A percentile compares a stretch with the other conserved stretches of the same genome.
phyloP scores from a whole-genome alignment of 2,113 vertebrate genomes.

The Propithecus coquereli region DNA sequence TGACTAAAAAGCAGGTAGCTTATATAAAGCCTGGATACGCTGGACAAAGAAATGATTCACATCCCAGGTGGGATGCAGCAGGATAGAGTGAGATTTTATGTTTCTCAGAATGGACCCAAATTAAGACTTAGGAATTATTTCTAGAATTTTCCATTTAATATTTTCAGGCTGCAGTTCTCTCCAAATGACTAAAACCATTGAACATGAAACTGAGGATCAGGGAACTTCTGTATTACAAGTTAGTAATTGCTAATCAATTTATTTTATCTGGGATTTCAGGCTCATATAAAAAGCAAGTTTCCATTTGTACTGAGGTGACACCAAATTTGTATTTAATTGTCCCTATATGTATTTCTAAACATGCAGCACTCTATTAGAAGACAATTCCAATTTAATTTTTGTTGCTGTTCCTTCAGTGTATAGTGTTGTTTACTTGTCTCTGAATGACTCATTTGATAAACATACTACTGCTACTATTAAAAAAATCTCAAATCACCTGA shows the following conservation, averaged over 20 bases:
- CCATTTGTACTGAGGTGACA: not conserved
- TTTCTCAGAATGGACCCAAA: not conserved
- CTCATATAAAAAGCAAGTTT: not conserved
- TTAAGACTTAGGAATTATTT: not conserved
- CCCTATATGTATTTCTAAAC: not conserved
- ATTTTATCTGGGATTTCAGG: not conserved
- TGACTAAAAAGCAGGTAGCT: not conserved
- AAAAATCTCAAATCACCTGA: not conserved
- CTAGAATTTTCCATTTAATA: not conserved
- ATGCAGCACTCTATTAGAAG: not conserved
- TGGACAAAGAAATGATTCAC: not conserved
- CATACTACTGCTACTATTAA: not conserved
- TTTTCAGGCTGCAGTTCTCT: not conserved
- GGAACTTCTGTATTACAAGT: not conserved
- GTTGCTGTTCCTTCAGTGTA: not conserved
- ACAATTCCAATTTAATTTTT: not conserved
- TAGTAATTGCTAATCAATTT: not conserved
- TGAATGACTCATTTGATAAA: not conserved
- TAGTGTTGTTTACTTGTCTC: not conserved
- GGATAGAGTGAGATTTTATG: not conserved
- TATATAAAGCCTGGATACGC: not conserved
- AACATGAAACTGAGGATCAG: not conserved
- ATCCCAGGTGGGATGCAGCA: not conserved
- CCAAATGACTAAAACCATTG: not conserved
- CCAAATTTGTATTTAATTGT: not conserved